Percentiles rank a stretch among this genome's conserved stretches.
Evolutionary conservation across 2,797 vertebrate genomes (phyloP).

Genomic region (Mus spretus): DNA sequence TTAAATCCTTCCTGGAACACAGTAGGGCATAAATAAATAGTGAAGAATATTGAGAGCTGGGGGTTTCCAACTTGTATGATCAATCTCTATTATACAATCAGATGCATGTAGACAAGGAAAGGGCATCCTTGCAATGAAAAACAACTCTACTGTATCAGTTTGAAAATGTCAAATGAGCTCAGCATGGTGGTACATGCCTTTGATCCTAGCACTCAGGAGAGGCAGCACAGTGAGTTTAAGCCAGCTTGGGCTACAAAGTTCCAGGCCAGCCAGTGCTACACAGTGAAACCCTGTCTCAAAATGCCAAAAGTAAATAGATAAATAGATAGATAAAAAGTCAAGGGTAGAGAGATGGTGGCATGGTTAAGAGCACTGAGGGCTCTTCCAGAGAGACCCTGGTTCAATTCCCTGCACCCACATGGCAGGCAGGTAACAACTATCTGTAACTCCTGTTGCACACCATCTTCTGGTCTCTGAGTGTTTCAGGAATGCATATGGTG

Average conservation of each 20-base stretch:
- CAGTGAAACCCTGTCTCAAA: neutral
- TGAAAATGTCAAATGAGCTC: constrained; percentile 55
- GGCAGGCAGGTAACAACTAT: neutral
- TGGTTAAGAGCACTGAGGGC: neutral
- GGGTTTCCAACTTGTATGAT: constrained; percentile 59
- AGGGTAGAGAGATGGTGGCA: neutral
- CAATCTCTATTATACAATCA: constrained; percentile 57
- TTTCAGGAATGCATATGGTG: neutral
- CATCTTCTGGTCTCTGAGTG: neutral
- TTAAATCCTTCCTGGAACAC: constrained; percentile 69
- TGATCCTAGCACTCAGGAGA: neutral
- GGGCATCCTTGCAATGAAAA: constrained; percentile 53
- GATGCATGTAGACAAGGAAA: constrained; percentile 53
- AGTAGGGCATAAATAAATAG: constrained; percentile 70
- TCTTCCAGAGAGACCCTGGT: neutral
- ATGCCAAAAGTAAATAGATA: neutral
- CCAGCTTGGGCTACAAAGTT: neutral
- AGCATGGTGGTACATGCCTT: neutral
- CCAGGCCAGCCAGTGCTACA: neutral
- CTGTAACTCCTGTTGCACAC: neutral
- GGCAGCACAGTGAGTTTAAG: neutral
- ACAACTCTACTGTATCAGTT: constrained; percentile 59
- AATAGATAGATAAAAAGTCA: neutral
- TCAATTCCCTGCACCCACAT: neutral
- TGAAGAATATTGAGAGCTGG: constrained; percentile 64